Base-by-base conservation (phyloP, 2,113 vertebrate species). In the Physeter macrocephalus region DNA sequence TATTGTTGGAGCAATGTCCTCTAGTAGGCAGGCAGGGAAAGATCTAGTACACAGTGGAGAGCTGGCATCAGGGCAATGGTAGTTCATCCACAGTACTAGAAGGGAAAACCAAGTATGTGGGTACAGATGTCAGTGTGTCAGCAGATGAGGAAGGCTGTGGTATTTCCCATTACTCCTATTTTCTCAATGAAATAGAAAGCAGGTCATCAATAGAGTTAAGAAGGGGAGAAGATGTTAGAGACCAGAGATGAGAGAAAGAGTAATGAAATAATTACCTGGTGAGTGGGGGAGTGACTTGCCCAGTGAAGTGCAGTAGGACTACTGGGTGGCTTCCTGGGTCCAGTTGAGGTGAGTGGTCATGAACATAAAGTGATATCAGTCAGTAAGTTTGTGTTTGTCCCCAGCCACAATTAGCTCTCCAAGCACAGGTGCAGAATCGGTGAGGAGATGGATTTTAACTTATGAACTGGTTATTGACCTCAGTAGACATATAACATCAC, bases 161-260 rank as follows among this genome's bases (percentile, higher is more conserved):
- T 57, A 9, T 94, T 86, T 86, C 57, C 82, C 36, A 90, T 21
- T 41, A 23, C 31, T 57, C 34, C 34, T 61, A 5, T 94, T 95
- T 90, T 95, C 89, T 94, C 54, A 72, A 23, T 64, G 57, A 93
- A 88, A 71, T 78, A 84, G 54, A 46, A 94, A 96, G 34, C 23
- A 80, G 29, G 3, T 85, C 59, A 89, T 90, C 46, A 61, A 27
- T 18, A 74, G n/a, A 64, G 36, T 17, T 31, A 89, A 8, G 25
- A 95, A 15, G 6, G 8, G 34, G 64, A 93, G 49, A 93, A 49
- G 52, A 71, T 64, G 13, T 4, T 71, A 13, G 86, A 78, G 34
- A 59, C 21, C 21, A 77, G 25, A 93, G 10, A 75, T 34, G 49
- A 87, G 59, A 95, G n/a, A 57, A 92, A 61, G 78, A 57, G 31